phyloP scores from a whole-genome alignment of 2,113 vertebrate genomes.

The Neogobius melanostomus region DNA sequence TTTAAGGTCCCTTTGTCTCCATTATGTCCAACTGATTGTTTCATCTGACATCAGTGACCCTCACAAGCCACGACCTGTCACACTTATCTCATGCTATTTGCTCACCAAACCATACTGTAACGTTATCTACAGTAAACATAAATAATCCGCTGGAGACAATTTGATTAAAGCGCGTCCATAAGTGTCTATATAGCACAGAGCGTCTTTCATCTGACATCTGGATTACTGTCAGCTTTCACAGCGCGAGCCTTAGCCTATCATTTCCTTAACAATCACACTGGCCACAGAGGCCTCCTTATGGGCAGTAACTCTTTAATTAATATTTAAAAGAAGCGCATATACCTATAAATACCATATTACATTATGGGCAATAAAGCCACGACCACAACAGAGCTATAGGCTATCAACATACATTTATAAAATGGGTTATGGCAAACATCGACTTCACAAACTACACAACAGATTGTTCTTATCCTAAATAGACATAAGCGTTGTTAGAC shows the following conservation, averaged over 20 bases:
- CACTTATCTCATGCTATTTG: neutral
- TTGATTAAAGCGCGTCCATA: conserved; percentile 1
- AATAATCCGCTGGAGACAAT: conserved; percentile 7
- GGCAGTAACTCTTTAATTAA: conserved; percentile 47
- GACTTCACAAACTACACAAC: no score
- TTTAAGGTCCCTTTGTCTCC: neutral
- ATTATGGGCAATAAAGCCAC: neutral
- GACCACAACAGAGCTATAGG: neutral
- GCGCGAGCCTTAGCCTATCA: conserved; percentile 46
- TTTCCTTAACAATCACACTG: conserved; percentile 52
- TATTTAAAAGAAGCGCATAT: conserved; percentile 46
- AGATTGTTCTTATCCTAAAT: no score
- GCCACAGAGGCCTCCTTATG: conserved; percentile 33
- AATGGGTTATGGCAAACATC: neutral
- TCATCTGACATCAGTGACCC: conserved; percentile 2
- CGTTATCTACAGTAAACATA: conserved; percentile 6
- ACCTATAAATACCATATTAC: neutral
- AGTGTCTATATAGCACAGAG: conserved; percentile 13
- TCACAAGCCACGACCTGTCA: neutral
- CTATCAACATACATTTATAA: neutral
- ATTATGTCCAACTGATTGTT: neutral
- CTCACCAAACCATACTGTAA: neutral
- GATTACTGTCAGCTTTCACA: conserved; percentile 34
- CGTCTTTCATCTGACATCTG: conserved; percentile 40
- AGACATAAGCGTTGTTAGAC: no score